Evolutionary conservation across 2,888 invertebrate species (phyloP).

Genomic region (Chrysomela aeneicollis): DNA sequence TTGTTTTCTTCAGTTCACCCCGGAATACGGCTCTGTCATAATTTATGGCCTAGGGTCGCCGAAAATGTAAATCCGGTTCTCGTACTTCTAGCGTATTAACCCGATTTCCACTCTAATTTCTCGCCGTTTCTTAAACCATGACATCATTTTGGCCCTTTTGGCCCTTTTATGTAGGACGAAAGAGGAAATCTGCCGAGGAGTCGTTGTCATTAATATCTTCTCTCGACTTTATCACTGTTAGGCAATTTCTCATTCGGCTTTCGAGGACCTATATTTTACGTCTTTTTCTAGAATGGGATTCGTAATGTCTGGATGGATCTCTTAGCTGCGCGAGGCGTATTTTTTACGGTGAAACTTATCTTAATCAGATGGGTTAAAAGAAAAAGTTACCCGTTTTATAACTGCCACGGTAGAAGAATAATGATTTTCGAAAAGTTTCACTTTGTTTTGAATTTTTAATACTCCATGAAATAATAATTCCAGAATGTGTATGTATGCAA

Average conservation of each 20-base stretch:
- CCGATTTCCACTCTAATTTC: conserved; percentile 1
- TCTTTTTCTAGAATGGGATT: not conserved
- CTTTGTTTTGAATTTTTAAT: too few relatives aligned
- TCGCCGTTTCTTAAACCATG: not conserved
- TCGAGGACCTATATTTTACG: not conserved
- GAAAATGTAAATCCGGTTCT: not conserved
- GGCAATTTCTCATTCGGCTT: conserved; percentile 14
- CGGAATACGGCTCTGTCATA: not conserved
- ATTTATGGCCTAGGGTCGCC: not conserved
- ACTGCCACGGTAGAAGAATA: not conserved
- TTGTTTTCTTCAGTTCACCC: too few relatives aligned
- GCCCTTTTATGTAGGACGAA: not conserved
- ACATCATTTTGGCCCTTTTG: not conserved
- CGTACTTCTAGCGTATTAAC: not conserved
- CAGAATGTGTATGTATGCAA: too few relatives aligned
- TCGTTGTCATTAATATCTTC: conserved; percentile 17
- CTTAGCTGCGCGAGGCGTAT: not conserved
- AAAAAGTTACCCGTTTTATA: not conserved
- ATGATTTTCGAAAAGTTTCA: not conserved
- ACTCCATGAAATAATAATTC: too few relatives aligned
- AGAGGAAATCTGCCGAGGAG: not conserved
- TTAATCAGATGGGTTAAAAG: not conserved
- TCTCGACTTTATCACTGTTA: conserved; percentile 11
- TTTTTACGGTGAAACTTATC: not conserved
- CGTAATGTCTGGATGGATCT: not conserved